phyloP scores from a whole-genome alignment of 2,113 vertebrate genomes.

The Cervus canadensis region DNA sequence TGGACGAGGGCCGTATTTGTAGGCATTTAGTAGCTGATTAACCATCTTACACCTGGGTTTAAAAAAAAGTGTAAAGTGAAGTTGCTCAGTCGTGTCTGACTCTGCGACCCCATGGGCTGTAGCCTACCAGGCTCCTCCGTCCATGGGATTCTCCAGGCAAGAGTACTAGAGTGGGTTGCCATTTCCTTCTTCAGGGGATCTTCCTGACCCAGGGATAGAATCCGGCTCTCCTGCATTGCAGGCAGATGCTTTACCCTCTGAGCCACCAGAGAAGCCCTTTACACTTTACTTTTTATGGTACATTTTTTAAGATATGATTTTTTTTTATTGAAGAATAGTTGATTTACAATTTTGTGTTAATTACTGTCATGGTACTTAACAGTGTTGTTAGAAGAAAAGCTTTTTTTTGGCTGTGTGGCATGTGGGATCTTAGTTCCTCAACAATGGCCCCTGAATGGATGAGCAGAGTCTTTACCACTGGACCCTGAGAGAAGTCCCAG shows the following conservation, averaged over 20 bases:
- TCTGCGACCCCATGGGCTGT: neutral
- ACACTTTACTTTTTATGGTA: neutral
- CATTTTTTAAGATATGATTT: neutral
- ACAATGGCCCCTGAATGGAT: neutral
- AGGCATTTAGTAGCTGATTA: neutral
- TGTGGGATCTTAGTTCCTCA: neutral
- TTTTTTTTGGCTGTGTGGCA: neutral
- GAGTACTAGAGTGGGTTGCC: neutral
- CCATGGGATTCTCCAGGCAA: neutral
- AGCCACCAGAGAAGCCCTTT: neutral
- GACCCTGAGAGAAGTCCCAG: neutral
- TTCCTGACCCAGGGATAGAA: neutral
- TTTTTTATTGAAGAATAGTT: neutral
- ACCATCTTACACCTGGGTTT: neutral
- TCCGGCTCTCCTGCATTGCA: neutral
- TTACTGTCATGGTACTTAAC: neutral
- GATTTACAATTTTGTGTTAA: neutral
- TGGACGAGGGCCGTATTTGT: neutral
- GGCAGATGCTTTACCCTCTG: neutral
- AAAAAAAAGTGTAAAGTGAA: neutral
- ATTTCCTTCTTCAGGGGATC: neutral
- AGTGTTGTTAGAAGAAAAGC: neutral
- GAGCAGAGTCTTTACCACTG: neutral
- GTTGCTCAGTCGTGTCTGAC: neutral
- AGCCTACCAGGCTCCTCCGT: neutral